These are phyloP conservation scores for Standfussiana lucernea DNA, from an alignment of 2,888 invertebrate species.

Conservation along the genomic window DNA sequence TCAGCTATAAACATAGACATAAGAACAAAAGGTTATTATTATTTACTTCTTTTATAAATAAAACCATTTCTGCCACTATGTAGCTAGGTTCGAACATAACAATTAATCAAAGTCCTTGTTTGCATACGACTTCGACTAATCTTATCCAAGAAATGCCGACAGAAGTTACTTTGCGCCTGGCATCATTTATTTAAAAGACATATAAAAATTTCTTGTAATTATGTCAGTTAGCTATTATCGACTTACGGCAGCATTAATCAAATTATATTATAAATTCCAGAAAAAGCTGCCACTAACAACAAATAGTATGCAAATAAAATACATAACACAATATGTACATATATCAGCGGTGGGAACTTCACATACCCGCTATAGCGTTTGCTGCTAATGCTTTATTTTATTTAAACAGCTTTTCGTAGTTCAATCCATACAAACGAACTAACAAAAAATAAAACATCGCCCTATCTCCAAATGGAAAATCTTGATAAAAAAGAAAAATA, in stretches of 20 bases:
- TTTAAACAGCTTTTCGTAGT: conserved; percentile 47
- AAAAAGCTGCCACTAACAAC: conserved; percentile 74
- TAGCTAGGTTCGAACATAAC: conserved; percentile 11
- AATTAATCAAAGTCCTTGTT: neutral
- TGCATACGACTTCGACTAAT: neutral
- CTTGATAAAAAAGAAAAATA: conserved; percentile 9
- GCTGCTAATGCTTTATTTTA: conserved; percentile 75
- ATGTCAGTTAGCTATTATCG: conserved; percentile 39
- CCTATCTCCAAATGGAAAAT: conserved; percentile 4
- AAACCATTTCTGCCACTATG: conserved; percentile 11
- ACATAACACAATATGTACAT: conserved; percentile 78
- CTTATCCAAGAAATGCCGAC: conserved; percentile 76
- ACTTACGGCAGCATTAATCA: conserved; percentile 42
- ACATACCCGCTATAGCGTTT: conserved; percentile 84
- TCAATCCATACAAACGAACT: conserved; percentile 57
- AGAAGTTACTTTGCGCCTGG: conserved; percentile 62
- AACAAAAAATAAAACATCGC: conserved; percentile 30
- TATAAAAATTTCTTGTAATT: conserved; percentile 46
- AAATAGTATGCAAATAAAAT: conserved; percentile 72
- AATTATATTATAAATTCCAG: conserved; percentile 42
- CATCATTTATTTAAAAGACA: conserved; percentile 11
- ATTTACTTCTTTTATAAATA: conserved; percentile 15
- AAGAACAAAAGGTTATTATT: conserved; percentile 53
- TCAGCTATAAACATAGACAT: conserved; percentile 49
- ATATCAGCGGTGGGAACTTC: conserved; percentile 87